Evolutionary conservation across 2,888 invertebrate species (phyloP), one percentile per base, ranked within the genome.

Genomic region (Oxycera nigricornis): DNA sequence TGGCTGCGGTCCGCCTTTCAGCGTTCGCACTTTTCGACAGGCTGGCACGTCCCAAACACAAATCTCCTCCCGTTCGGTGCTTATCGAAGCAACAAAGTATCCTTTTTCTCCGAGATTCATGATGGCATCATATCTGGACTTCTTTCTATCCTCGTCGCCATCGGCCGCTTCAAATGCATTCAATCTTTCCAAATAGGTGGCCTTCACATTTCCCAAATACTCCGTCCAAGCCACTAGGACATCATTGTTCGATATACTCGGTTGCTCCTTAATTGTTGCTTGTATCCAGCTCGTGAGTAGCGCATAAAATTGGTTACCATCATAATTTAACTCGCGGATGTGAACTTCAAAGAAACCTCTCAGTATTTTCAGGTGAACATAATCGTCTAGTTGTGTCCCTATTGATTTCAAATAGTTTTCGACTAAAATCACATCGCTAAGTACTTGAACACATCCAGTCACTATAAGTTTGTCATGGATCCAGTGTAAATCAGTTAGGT

Each of bases 241-340:
- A 61, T 82, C 80, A 73, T 85, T 83, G 17, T 81, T 80, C 55
- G 80, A 81, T 2, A 83, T 77, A 9, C 67, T 70, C 20, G 74
- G 62, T n/a, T 81, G 79, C 7, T 81, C 79, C 65, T 79, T 79
- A 61, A 82, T 79, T 77, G 83, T 83, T 24, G 83, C 83, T 77
- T 86, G 84, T 74, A 88, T 79, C 81, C 86, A 88, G 79, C 83
- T 85, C 81, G 86, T 88, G 77, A 92, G 85, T 77, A 94, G 90
- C 2, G 94, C 90, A 80, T 91, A 93, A 80, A 95, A 91, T 84
- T 96, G 95, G 80, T 91, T 88, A 35, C 94, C 93, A 82, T 95
- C 95, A 79, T 93, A 92, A 80, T 91, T 91, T 72, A 96, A 85
- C 17, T 93, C 91, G 80, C 89, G 89, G 3, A 92, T 89, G 79